phyloP scores from a whole-genome alignment of 2,888 invertebrate genomes.

The Eupeodes luniger region DNA sequence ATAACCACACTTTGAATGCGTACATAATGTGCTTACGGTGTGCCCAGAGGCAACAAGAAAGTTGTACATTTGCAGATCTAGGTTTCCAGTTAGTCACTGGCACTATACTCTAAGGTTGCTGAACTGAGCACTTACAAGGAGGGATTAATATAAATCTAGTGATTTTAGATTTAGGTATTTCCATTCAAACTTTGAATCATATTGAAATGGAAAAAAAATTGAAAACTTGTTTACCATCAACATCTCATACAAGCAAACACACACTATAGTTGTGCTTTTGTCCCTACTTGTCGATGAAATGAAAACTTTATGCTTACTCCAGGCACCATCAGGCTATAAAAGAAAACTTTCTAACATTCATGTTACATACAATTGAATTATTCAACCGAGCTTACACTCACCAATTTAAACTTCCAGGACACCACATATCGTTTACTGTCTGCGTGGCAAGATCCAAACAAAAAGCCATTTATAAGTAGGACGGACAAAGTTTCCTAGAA shows the following conservation, averaged over 20 bases:
- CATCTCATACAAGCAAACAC: conserved; percentile 31
- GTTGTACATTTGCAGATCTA: not conserved
- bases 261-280: conserved; percentile 7
- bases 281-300: not conserved
- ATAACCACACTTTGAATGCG: conserved; percentile 45
- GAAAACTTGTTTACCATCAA: conserved; percentile 70
- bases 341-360: conserved; percentile 66
- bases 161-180: conserved; percentile 20
- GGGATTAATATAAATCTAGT: not conserved
- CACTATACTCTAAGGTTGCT: not conserved
- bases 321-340: not conserved
- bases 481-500: conserved; percentile 45
- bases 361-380: conserved; percentile 71
- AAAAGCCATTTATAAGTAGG: conserved; percentile 38
- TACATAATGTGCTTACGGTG: not conserved
- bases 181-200: conserved; percentile 64
- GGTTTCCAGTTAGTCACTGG: not conserved
- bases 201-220: conserved; percentile 73
- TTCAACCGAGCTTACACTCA: conserved; percentile 57
- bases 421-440: conserved; percentile 43
- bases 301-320: conserved; percentile 47
- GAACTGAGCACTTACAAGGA: not conserved
- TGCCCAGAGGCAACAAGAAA: conserved; percentile 3
- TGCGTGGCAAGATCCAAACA: conserved; percentile 45
- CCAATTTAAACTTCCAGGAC: conserved; percentile 42